Base-by-base conservation (phyloP, 2,888 invertebrate species). In the Hetaerina titia region DNA sequence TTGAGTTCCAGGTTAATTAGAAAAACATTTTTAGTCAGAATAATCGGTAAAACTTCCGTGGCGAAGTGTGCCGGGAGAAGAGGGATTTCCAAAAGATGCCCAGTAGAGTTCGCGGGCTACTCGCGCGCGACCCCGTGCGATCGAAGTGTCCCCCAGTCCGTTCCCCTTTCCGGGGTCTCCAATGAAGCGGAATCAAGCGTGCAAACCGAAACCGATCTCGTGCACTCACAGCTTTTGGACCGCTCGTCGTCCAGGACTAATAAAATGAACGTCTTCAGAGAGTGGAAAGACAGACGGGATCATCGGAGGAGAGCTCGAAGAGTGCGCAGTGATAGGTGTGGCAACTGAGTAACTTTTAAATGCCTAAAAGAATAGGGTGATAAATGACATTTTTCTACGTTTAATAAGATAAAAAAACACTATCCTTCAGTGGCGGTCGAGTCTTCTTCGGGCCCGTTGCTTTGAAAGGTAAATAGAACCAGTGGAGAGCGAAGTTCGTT, bases 191-290 rank as follows among this genome's bases (percentile, higher is more conserved):
- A 92, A 92, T 69, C 92, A 69, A 56, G n/a, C 45, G 56, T 56
- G 89, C 57, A 2, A 58, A 45, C 25, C 64, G 31, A 90, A 64
- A 90, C 64, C 19, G 90, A 63, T 69, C 64, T 58, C n/a, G 17
- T 17, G 17, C 60, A 60, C 60, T 60, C 60, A 4, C 9, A 81
- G 81, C 81, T 81, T 81, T 22, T 2, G 25, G 81, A 81, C 81
- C 81, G 81, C 81, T 81, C 19, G 31, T n/a, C 69, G 92, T n/a
- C 89, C 57, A 8, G 89, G 56, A 89, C 74, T 64, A 74, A 69
- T 92, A 92, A 92, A 56, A 92, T 92, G 92, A 69, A 92, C 92
- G 92, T 92, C 64, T 45, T 69, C 56, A 74, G 92, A 58, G 56
- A 57, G 56, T 58, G 89, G 92, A 74, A 63, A 69, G 45, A 69